Evolutionary conservation across 2,113 vertebrate species (phyloP).

Genomic region (Nicator chloris): DNA sequence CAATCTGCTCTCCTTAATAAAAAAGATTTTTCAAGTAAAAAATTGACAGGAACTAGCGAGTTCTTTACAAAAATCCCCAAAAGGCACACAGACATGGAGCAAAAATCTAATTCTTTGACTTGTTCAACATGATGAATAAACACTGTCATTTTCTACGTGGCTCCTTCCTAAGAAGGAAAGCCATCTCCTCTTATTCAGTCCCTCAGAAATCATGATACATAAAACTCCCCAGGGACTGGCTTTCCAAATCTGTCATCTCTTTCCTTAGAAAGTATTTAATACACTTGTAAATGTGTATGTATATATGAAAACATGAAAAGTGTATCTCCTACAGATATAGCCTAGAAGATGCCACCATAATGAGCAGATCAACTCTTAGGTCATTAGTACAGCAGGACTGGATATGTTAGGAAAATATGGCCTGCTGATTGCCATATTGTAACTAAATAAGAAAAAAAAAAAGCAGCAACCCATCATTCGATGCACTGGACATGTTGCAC

Average conservation of each 20-base stretch:
- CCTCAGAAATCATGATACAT: background rate
- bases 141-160: background rate
- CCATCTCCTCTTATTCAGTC: background rate
- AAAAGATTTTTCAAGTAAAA: background rate
- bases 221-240: background rate
- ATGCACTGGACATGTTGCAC: background rate
- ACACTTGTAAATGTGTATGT: too few relatives aligned
- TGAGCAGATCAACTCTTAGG: background rate
- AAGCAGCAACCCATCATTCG: background rate
- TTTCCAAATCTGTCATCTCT: background rate
- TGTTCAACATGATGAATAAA: background rate
- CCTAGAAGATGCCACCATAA: background rate
- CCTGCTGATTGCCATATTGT: too few relatives aligned
- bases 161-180: background rate
- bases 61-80: background rate
- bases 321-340: background rate
- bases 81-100: background rate
- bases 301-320: background rate
- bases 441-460: background rate
- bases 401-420: background rate
- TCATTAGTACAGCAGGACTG: background rate
- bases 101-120: background rate
- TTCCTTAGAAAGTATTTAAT: background rate
- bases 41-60: background rate
- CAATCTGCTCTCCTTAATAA: background rate